A percentile compares a stretch with the other conserved stretches of the same genome.
These are phyloP conservation scores for Polypedilum pembai DNA, from an alignment of 1,140 invertebrate species.

Conservation along the genomic window DNA sequence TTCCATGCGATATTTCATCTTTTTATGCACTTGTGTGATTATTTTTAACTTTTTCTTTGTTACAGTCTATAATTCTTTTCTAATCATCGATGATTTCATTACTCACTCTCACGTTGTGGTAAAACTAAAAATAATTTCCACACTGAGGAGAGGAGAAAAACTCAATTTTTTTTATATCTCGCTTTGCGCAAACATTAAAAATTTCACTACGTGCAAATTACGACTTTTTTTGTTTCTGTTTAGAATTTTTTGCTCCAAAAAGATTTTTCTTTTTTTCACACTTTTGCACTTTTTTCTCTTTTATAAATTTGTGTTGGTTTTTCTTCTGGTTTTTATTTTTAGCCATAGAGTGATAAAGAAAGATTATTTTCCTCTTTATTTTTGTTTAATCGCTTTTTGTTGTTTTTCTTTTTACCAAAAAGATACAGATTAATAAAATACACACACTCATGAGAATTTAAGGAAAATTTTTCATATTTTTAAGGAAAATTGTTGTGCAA, in stretches of 20 bases:
- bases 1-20: too few species aligned
- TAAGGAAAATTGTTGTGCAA: too few species aligned
- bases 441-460: background rate
- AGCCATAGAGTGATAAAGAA: conserved; percentile 4
- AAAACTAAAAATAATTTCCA: background rate
- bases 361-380: background rate
- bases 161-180: background rate
- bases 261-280: background rate
- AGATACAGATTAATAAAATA: background rate
- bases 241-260: background rate
- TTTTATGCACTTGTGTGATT: too few species aligned
- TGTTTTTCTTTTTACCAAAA: background rate
- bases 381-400: conserved; percentile 7
- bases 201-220: background rate
- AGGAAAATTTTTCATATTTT: too few species aligned
- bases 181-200: background rate
- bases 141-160: background rate
- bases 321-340: conserved; percentile 7
- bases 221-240: background rate
- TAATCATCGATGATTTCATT: background rate
- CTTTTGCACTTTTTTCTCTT: background rate
- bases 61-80: background rate
- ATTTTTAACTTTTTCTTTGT: too few species aligned
- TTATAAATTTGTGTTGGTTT: background rate
- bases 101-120: background rate